A percentile compares a stretch with the other conserved stretches of the same genome.
These are phyloP conservation scores for Passerculus sandwichensis DNA, from an alignment of 2,797 vertebrate genomes.

Conservation along the genomic window DNA sequence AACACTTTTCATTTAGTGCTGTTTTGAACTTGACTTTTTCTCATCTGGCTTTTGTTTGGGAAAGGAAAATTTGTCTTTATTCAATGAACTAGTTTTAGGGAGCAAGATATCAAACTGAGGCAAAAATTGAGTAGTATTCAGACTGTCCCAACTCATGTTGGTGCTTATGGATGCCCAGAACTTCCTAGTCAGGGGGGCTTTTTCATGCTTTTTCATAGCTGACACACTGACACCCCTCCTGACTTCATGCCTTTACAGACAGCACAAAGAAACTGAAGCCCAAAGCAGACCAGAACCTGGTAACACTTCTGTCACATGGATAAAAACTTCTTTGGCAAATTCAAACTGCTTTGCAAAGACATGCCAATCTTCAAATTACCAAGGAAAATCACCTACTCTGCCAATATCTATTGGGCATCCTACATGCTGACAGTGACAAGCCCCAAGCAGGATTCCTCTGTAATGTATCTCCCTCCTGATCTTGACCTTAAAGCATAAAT, in stretches of 20 bases:
- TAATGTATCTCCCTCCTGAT: neutral
- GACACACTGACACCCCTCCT: neutral
- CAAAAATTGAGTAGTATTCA: neutral
- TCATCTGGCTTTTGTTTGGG: neutral
- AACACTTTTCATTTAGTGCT: neutral
- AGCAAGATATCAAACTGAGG: rapidly evolving
- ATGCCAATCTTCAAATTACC: neutral
- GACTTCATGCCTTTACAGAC: neutral
- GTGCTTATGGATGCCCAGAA: neutral
- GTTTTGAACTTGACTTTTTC: neutral
- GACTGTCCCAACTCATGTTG: neutral
- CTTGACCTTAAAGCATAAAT: neutral
- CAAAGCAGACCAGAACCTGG: neutral
- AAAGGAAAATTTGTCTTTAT: neutral
- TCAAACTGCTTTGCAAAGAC: neutral
- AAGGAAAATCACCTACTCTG: neutral
- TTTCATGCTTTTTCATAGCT: neutral
- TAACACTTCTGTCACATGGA: neutral
- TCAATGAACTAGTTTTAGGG: neutral
- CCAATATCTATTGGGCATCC: neutral
- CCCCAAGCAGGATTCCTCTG: neutral
- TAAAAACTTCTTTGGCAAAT: neutral
- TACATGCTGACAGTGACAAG: neutral
- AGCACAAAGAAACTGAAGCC: neutral
- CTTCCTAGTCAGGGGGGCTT: neutral